Percentiles rank a stretch among this genome's conserved stretches.
Conservation (phyloP, 2,888 invertebrate genomes). For the Diploptera punctata region DNA sequence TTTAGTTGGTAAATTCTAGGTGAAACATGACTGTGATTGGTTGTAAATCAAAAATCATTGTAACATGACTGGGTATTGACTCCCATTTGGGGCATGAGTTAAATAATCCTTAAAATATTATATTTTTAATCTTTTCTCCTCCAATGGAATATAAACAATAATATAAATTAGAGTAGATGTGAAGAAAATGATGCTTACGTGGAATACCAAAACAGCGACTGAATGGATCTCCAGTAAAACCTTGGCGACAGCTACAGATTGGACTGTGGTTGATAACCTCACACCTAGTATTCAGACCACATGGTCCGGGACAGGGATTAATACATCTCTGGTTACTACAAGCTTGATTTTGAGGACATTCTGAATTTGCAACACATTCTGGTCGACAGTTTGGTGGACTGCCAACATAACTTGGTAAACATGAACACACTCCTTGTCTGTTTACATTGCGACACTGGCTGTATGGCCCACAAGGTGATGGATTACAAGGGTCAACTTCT, state of each 20-base stretch:
- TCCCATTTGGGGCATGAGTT: too few species aligned
- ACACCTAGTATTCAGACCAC: conserved; percentile 74
- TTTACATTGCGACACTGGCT: conserved; percentile 67
- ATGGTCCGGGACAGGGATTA: conserved; percentile 77
- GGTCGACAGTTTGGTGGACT: conserved; percentile 73
- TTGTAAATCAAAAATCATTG: too few species aligned
- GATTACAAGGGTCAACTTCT: conserved; percentile 63
- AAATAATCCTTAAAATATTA: too few species aligned
- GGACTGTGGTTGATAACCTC: conserved; percentile 80
- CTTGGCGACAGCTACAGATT: conserved; percentile 71
- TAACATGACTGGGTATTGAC: too few species aligned
- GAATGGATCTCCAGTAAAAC: conserved; percentile 71
- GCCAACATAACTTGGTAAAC: conserved; percentile 68
- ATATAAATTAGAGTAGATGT: too few species aligned
- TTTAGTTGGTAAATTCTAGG: too few species aligned
- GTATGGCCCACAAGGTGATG: conserved; percentile 69
- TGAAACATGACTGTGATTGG: too few species aligned
- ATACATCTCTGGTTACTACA: conserved; percentile 74
- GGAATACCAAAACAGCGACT: conserved; percentile 50
- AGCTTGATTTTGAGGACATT: conserved; percentile 73
- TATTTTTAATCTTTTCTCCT: too few species aligned
- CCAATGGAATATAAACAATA: too few species aligned
- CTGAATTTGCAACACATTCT: conserved; percentile 74
- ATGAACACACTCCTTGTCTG: conserved; percentile 73
- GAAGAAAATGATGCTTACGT: conserved; percentile 46